Conservation (phyloP, 1,140 invertebrate species). For the Andricus grossulariae region DNA sequence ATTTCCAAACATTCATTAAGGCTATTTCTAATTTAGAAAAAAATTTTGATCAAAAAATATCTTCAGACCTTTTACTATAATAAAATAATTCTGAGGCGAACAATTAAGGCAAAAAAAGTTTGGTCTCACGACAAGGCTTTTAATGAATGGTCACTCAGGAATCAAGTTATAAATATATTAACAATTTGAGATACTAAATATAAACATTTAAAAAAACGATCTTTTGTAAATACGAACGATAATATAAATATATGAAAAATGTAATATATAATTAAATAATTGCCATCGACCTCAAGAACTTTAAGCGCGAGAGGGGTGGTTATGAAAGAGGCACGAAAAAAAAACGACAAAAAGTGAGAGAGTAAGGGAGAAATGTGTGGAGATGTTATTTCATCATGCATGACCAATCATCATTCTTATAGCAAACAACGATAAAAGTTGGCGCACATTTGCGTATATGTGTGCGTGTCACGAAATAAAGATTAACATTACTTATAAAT, state of each 20-base stretch:
- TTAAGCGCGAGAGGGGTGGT: conserved; percentile 4
- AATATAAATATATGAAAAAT: conserved; percentile 59
- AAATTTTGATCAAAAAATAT: no score
- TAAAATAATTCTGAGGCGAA: conserved; percentile 32
- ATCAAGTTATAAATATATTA: conserved; percentile 65
- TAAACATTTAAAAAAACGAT: conserved; percentile 64
- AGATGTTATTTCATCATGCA: conserved; percentile 28
- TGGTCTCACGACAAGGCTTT: conserved; percentile 56
- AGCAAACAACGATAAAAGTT: conserved; percentile 29
- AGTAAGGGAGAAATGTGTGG: background rate
- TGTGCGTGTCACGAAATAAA: conserved; percentile 30
- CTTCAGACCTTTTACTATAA: background rate
- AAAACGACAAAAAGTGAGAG: background rate
- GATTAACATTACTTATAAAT: conserved; percentile 30
- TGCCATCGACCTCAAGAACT: conserved; percentile 21
- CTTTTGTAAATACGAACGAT: conserved; percentile 70
- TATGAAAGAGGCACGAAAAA: conserved; percentile 19
- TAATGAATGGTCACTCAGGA: conserved; percentile 70
- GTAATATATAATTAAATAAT: conserved; percentile 47
- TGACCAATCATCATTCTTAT: conserved; percentile 30
- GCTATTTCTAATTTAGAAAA: no score
- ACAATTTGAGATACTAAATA: conserved; percentile 67
- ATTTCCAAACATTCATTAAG: conserved; percentile 29
- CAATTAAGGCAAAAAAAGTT: conserved; percentile 40
- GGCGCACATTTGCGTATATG: conserved; percentile 23